phyloP scores from a whole-genome alignment of 1,140 invertebrate genomes.

The Zaprionus ghesquierei region DNA sequence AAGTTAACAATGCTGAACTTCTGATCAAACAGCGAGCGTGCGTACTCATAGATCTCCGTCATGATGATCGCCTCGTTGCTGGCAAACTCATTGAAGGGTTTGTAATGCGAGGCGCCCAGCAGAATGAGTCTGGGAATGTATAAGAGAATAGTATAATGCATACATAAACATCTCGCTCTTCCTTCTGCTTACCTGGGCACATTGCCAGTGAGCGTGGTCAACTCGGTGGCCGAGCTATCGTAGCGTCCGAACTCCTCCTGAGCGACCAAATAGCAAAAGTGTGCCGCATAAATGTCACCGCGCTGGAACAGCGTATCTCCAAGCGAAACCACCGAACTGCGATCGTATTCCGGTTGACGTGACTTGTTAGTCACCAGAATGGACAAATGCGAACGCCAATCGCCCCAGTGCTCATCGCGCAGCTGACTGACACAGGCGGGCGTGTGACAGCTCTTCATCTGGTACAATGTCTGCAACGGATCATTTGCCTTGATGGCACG shows the following conservation, averaged over 20 bases:
- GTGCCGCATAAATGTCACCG: constrained; percentile 92
- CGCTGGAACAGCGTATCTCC: constrained; percentile 87
- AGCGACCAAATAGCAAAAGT: constrained; percentile 96
- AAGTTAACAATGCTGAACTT: constrained; percentile 88
- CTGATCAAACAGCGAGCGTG: constrained; percentile 90
- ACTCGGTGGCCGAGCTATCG: constrained; percentile 78
- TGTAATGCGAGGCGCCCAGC: constrained; percentile 88
- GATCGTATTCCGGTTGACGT: constrained; percentile 90
- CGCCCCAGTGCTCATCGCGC: constrained; percentile 94
- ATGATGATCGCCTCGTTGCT: constrained; percentile 94
- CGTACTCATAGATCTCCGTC: constrained; percentile 97
- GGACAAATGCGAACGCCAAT: constrained; percentile 97
- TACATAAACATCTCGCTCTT: too few relatives aligned
- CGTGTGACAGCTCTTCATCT: constrained; percentile 92
- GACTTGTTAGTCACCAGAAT: constrained; percentile 96
- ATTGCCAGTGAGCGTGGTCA: constrained; percentile 62
- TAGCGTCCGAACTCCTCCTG: constrained; percentile 88
- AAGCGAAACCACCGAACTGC: constrained; percentile 91
- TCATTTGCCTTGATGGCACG: constrained; percentile 93
- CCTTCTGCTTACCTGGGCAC: constrained; percentile 52
- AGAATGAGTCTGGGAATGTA: constrained; percentile 87
- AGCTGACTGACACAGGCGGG: constrained; percentile 93
- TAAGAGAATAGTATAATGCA: neutral
- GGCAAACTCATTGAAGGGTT: constrained; percentile 88
- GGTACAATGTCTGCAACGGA: constrained; percentile 96